Percentiles rank a stretch among this genome's conserved stretches.
Conservation (phyloP, 2,888 invertebrate genomes). For the Coremacera marginata region DNA sequence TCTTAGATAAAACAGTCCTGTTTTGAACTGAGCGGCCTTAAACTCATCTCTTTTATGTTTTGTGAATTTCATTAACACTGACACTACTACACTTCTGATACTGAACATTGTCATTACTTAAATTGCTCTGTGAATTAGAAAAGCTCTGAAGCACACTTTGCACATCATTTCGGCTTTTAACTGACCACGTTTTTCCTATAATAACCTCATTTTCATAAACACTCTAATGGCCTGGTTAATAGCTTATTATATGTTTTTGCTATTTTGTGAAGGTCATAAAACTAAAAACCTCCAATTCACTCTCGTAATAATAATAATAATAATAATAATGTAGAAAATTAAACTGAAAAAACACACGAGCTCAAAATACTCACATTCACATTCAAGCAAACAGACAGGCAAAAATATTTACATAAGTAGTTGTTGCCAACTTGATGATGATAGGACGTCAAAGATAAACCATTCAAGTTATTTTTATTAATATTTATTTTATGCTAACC, state of each 20-base stretch:
- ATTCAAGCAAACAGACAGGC: slow-evolving; percentile 6
- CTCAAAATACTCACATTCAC: neutral
- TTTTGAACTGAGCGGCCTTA: no score
- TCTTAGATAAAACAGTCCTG: no score
- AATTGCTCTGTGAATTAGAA: neutral
- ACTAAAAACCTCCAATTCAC: slow-evolving; percentile 39
- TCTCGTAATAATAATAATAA: slow-evolving; percentile 25
- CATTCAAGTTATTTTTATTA: no score
- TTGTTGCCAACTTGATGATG: slow-evolving; percentile 5
- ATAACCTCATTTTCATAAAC: slow-evolving; percentile 32
- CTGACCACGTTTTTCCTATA: slow-evolving; percentile 33
- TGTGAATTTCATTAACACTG: no score
- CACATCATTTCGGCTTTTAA: no score
- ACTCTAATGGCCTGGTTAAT: slow-evolving; percentile 33
- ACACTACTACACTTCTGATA: no score
- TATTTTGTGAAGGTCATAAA: slow-evolving; percentile 42
- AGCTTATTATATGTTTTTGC: slow-evolving; percentile 27
- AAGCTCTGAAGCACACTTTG: neutral
- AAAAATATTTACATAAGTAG: slow-evolving; percentile 38
- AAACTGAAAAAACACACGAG: slow-evolving; percentile 30
- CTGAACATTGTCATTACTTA: neutral
- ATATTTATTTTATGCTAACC: no score
- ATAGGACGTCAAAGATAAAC: neutral
- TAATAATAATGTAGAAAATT: slow-evolving; percentile 39
- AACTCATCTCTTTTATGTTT: no score